Percentiles rank a stretch among this genome's conserved stretches.
Conservation (phyloP, 2,888 invertebrate species). For the Lamellibrachia satsuma region DNA sequence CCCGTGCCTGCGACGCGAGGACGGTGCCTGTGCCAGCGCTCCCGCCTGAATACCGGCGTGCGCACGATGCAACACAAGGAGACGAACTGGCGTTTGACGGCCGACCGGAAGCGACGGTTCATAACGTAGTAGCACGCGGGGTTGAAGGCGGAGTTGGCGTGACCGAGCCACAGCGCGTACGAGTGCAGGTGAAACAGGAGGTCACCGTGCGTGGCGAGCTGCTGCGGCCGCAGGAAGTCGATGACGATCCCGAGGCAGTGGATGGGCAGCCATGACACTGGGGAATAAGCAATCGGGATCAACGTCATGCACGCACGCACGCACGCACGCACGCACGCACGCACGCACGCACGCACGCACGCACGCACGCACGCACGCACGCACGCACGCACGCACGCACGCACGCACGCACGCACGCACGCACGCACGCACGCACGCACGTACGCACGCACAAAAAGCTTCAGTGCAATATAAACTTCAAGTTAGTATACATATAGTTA, state of each 20-base stretch:
- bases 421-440: neutral
- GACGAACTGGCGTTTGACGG: neutral
- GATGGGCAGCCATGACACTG: conserved; percentile 39
- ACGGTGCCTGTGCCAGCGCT: neutral
- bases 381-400: neutral
- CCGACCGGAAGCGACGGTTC: conserved; percentile 49
- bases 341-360: neutral
- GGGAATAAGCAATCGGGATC: neutral
- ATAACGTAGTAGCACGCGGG: conserved; percentile 57
- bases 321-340: neutral
- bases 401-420: neutral
- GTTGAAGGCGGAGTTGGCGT: conserved; percentile 56
- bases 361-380: neutral
- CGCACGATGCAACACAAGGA: neutral
- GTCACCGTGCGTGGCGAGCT: conserved; percentile 23
- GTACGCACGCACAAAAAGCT: neutral
- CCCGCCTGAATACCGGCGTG: neutral
- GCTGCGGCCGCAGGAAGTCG: conserved; percentile 31
- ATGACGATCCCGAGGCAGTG: conserved; percentile 32
- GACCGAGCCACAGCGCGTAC: conserved; percentile 44
- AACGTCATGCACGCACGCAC: neutral
- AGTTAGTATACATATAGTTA: too few relatives aligned
- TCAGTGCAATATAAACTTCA: neutral
- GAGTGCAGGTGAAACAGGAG: conserved; percentile 30
- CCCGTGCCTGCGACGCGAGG: neutral